Evolutionary conservation across 2,888 invertebrate species (phyloP), one percentile per base, ranked within the genome.

Genomic region (Mesorhabditis spiculigera): DNA sequence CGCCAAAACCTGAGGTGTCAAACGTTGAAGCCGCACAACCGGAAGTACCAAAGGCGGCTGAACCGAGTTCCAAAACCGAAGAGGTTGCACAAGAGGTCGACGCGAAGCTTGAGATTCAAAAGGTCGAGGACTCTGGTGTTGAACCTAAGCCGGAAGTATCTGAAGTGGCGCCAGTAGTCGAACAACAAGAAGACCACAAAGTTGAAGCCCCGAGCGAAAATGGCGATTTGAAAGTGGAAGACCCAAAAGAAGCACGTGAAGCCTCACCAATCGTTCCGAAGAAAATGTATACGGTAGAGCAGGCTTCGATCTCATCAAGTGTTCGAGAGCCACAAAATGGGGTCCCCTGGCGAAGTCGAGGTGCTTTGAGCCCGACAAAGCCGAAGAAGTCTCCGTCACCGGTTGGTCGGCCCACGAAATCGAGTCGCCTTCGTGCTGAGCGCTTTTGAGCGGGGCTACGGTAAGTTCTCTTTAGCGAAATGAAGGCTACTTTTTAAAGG

Each of bases 291-390:
- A 50, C 58, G 8, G 58, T 50, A 50, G 58, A 50, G n/a, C 58
- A 50, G n/a, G 58, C 58, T 13, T 50, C 58, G 10, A 50, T 50
- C n/a, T 50, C 58, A 50, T 50, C 58, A 50, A 50, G n/a, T 50
- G 8, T 50, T n/a, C 8, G n/a, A 50, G 58, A 50, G n/a, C 58
- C 58, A 28, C 28, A 28, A 28, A 28, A 28, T 28, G 28, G 28
- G 28, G 28, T 28, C 28, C 28, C 28, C 28, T 28, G 28, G 28
- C 28, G 28, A 28, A 28, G 28, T 28, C 28, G 28, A 28, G 28
- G 28, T 28, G 28, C 28, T 28, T 28, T 28, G 28, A 28, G 28
- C 28, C 28, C 28, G 28, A 28, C 28, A 28, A 28, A 28, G 28
- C 28, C 28, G 28, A 28, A 28, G 28, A 28, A 28, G 28, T 13